Base-by-base conservation (phyloP, 2,797 vertebrate species). In the Cirrhinus mrigala region DNA sequence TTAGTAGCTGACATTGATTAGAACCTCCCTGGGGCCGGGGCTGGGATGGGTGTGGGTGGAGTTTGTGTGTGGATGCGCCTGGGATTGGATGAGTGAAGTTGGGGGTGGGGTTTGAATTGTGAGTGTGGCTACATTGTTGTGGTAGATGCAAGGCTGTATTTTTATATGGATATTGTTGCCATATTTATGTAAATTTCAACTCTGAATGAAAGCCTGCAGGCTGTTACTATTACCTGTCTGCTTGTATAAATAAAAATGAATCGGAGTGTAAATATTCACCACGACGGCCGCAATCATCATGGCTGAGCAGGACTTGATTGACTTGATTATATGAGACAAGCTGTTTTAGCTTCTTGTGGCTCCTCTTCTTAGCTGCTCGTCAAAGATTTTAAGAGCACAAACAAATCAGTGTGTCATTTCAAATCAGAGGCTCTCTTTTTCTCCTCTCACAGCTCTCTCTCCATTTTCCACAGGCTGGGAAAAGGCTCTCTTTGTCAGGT, bases 321-420 rank as follows among this genome's bases (percentile, higher is more conserved):
- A 94, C 94, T 96, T 95, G 95, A 95, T 95, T 95, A 94, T 94
- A 89, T 92, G 92, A 93, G 90, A 91, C 94, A 92, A 91, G 91
- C 92, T 93, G 91, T 89, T 60, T 86, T 73, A 73, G 81, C 76
- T 80, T 84, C 69, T 83, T 1, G 7, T 54, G 48, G 48, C 79
- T 79, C 74, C 15, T 66, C 64, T 58, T 68, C 69, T 56, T 87
- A 52, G 33, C 52, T 64, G 54, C 73, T 81, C 64, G 11, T 81
- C 11, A 56, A 83, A 73, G 86, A 66, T 75, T 87, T 82, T 84
- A 87, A 52, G 24, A 48, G 71, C 84, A 78, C 93, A 94, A 95
- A 96, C 95, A 96, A 95, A 95, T 96, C 95, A 96, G 91, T 86
- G 92, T 96, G 93, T 92, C 91, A 87, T 90, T 89, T 90, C 27